Conservation (phyloP, 2,888 invertebrate genomes). For the Ormyrus rosae region DNA sequence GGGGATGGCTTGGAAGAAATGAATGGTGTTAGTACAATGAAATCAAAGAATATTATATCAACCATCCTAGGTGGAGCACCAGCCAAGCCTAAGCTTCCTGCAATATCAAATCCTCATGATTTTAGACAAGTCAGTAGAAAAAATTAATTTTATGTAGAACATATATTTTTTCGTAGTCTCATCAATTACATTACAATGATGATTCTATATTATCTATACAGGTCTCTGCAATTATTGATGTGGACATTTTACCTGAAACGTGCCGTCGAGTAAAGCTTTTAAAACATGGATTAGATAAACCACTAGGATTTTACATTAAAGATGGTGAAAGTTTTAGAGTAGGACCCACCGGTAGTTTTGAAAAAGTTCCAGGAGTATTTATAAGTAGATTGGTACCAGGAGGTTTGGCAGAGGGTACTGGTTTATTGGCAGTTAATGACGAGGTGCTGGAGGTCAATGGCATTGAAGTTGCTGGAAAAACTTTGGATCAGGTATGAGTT, state of each 20-base stretch:
- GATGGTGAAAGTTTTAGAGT: slow-evolving; percentile 92
- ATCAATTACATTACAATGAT: slow-evolving; percentile 5
- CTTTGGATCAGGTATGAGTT: slow-evolving; percentile 89
- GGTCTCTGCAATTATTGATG: slow-evolving; percentile 99
- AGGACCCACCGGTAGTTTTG: slow-evolving; percentile 84
- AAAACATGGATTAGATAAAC: slow-evolving; percentile 98
- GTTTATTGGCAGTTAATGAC: slow-evolving; percentile 97
- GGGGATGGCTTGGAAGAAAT: slow-evolving; percentile 94
- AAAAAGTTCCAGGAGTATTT: slow-evolving; percentile 96
- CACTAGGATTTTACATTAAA: slow-evolving; percentile 97
- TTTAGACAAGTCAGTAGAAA: slow-evolving; percentile 87
- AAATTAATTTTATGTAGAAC: not conserved
- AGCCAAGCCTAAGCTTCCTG: slow-evolving; percentile 86
- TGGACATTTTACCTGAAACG: slow-evolving; percentile 98
- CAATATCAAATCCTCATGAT: slow-evolving; percentile 98
- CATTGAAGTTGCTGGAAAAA: slow-evolving; percentile 99
- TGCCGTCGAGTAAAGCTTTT: slow-evolving; percentile 94
- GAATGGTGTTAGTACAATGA: slow-evolving; percentile 94
- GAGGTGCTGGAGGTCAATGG: slow-evolving; percentile 99
- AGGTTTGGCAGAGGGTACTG: slow-evolving; percentile 97
- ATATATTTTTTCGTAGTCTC: not conserved
- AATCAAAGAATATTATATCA: slow-evolving; percentile 88
- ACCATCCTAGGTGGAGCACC: slow-evolving; percentile 89
- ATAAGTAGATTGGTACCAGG: slow-evolving; percentile 98
- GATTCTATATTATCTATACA: slow-evolving; percentile 65